Evolutionary conservation across 2,113 vertebrate species (phyloP), one percentile per base, ranked within the genome.

Genomic region (Craseonycteris thonglongyai): DNA sequence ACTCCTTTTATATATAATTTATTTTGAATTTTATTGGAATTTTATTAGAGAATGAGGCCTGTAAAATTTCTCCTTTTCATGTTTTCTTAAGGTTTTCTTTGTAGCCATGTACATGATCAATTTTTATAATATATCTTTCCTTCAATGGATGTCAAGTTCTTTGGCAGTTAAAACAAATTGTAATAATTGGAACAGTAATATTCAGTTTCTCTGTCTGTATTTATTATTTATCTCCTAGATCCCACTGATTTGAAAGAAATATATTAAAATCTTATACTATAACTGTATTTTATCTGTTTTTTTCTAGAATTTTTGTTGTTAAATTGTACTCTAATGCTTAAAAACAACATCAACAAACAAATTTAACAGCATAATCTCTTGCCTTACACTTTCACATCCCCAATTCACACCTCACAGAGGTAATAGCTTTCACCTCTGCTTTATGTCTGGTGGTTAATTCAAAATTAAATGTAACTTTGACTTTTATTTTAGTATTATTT

Each of bases 11-110:
- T 95, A 47, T 93, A 90, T 93, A 95, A 87, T 94, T 97, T 87
- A 94, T 92, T 96, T 94, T 71, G 84, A 78, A 83, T 94, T 80
- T 76, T 90, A 80, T n/a, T 97, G 86, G 86, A 65, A 94, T 96
- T 69, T 89, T 94, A 83, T 71, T 95, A 95, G 74, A 95, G 45
- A 86, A 94, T 11, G 40, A 83, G 40, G 21, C 86, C 40, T 84
- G 5, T 42, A 87, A 94, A 82, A 83, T 69, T 38, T 83, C 63
- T 33, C 6, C 66, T 81, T 80, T 71, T 92, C n/a, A 19, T 49
- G 66, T 71, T 96, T 95, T 94, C 86, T 93, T 84, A 85, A 94
- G 58, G 38, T 88, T 86, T 93, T 68, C 45, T 93, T 45, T 72
- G 19, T 26, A 92, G 51, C 54, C 47, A 75, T 63, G 33, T 54